Conservation (phyloP, 2,113 vertebrate species). For the Gymnorhina tibicen region DNA sequence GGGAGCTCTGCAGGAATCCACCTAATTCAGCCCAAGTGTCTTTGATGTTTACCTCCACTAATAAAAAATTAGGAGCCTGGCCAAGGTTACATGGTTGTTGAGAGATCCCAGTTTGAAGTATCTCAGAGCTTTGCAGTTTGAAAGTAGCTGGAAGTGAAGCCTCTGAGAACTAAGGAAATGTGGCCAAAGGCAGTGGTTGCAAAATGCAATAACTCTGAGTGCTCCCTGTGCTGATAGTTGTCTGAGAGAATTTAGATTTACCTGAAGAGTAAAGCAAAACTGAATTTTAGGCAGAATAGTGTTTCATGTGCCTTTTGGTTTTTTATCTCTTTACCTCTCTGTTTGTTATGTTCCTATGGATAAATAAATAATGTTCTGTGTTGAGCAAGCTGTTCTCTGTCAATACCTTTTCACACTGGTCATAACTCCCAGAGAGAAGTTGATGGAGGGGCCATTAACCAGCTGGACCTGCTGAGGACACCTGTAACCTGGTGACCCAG, state of each 20-base stretch:
- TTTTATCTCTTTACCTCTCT: conserved; percentile 15
- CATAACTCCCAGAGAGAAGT: conserved; percentile 32
- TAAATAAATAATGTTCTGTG: conserved; percentile 46
- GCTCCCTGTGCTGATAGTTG: background rate
- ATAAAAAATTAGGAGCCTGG: conserved; percentile 33
- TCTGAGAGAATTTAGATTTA: background rate
- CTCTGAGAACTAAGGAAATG: background rate
- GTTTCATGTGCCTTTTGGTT: background rate
- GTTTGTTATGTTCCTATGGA: conserved; percentile 47
- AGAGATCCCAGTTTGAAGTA: conserved; percentile 28
- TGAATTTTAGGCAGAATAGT: background rate
- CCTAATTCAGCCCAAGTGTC: conserved; percentile 13
- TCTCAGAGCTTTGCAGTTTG: background rate
- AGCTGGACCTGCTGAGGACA: conserved; percentile 55
- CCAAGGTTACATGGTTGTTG: conserved; percentile 16
- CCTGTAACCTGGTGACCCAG: conserved; percentile 55
- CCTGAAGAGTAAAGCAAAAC: background rate
- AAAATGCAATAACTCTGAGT: background rate
- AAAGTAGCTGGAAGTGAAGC: background rate
- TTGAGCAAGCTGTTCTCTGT: conserved; percentile 52
- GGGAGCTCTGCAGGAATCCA: conserved; percentile 43
- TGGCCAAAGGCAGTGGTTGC: background rate
- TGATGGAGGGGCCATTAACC: background rate
- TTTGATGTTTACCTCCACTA: conserved; percentile 54
- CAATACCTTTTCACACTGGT: conserved; percentile 49